Evolutionary conservation across 2,113 vertebrate species (phyloP).

Genomic region (Labeo catla): DNA sequence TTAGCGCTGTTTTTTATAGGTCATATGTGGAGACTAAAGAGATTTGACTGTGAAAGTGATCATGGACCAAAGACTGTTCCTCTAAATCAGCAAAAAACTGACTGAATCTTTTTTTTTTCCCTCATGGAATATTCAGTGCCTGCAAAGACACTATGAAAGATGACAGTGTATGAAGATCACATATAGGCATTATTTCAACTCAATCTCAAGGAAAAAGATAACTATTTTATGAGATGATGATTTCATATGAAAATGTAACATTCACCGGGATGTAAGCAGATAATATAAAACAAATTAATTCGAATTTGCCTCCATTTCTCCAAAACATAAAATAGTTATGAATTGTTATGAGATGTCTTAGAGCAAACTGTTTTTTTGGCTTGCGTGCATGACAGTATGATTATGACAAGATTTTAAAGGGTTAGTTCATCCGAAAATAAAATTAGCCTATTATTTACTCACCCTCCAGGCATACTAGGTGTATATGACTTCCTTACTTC

Average conservation of each 20-base stretch:
- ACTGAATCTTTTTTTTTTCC: neutral
- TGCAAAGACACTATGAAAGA: neutral
- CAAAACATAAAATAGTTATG: neutral
- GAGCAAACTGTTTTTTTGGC: neutral
- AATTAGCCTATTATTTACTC: too few relatives aligned
- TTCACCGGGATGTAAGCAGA: neutral
- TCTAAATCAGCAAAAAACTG: constrained; percentile 41
- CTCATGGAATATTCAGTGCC: constrained; percentile 19
- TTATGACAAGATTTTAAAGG: neutral
- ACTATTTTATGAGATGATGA: neutral
- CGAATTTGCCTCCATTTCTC: neutral
- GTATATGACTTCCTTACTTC: too few relatives aligned
- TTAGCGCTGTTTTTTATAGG: constrained; percentile 16
- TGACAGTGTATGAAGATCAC: neutral
- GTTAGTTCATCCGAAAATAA: too few relatives aligned
- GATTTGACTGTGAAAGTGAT: constrained; percentile 43
- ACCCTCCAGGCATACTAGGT: too few relatives aligned
- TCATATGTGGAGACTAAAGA: constrained; percentile 8
- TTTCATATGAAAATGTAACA: neutral
- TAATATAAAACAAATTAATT: neutral
- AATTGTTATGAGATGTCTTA: neutral
- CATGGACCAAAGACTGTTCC: constrained; percentile 29
- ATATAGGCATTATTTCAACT: neutral
- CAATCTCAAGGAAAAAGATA: neutral
- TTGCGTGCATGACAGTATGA: neutral